Evolutionary conservation across 2,888 invertebrate species (phyloP).

Genomic region (Chesias legatella): DNA sequence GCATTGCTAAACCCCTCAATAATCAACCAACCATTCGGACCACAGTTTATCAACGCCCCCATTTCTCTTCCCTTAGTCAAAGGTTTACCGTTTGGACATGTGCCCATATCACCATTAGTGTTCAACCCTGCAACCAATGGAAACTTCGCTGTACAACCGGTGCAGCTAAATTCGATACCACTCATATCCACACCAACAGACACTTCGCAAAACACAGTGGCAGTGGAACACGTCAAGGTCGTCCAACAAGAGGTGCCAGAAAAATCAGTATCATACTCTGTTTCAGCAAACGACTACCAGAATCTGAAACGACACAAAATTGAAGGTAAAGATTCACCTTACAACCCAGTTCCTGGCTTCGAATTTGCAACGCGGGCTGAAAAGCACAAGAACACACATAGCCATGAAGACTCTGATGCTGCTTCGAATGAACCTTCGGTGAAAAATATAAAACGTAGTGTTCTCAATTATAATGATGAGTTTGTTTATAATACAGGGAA

Average conservation of each 20-base stretch:
- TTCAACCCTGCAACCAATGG: no score
- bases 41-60: no score
- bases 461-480: conserved; percentile 4
- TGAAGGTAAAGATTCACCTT: conserved; percentile 21
- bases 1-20: background rate
- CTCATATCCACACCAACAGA: no score
- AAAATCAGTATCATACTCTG: conserved; percentile 33
- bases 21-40: no score
- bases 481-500: conserved; percentile 7
- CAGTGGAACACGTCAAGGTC: no score
- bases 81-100: no score
- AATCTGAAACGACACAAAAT: conserved; percentile 35
- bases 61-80: no score
- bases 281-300: conserved; percentile 35
- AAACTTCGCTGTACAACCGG: no score
- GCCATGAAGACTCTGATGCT: conserved; percentile 5
- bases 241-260: conserved; percentile 19
- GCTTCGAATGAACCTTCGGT: background rate
- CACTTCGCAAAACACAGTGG: no score
- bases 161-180: no score
- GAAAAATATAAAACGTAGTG: conserved; percentile 11
- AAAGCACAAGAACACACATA: conserved; percentile 7
- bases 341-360: conserved; percentile 14
- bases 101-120: no score
- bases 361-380: conserved; percentile 4